Base-by-base conservation (phyloP, 2,888 invertebrate genomes). In the Camptogramma bilineatum region DNA sequence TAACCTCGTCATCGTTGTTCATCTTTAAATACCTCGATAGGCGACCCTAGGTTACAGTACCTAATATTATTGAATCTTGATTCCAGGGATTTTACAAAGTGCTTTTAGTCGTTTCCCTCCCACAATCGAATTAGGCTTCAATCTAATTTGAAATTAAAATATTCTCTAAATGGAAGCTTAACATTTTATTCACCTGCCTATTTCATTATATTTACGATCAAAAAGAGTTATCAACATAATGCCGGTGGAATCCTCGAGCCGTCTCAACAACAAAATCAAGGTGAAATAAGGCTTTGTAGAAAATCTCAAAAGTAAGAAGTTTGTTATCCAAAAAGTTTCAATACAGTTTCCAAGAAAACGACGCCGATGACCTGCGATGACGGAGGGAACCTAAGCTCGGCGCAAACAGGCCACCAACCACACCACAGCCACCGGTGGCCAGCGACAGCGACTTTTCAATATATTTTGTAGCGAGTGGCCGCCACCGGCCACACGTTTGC, bases 11-110 rank as follows among this genome's bases (percentile, higher is more conserved):
- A n/a, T n/a, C n/a, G n/a, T n/a, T n/a, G n/a, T n/a, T n/a, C n/a
- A n/a, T n/a, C n/a, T n/a, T n/a, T n/a, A n/a, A n/a, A n/a, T n/a
- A n/a, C n/a, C n/a, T n/a, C n/a, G n/a, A n/a, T n/a, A n/a, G n/a
- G n/a, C n/a, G n/a, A n/a, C n/a, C n/a, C n/a, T n/a, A n/a, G n/a
- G n/a, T n/a, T n/a, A n/a, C n/a, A n/a, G n/a, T n/a, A n/a, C n/a
- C n/a, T n/a, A n/a, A n/a, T 39, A 7, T 42, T 51, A 50, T 57
- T 57, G 21, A 51, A 58, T 52, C 52, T 46, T 58, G 58, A 52
- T 52, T 50, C 42, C 21, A 42, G 18, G 52, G 28, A 59, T 59
- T 59, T 59, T 46, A 52, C 42, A 44, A 21, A 50, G 50, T 50
- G 56, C 56, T 50, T 7, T 9, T 39, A 57, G 39, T 21, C 50